Percentiles rank a stretch among this genome's conserved stretches.
These are phyloP conservation scores for Ecliptopera silaceata DNA, from an alignment of 2,888 invertebrate species.

Conservation along the genomic window DNA sequence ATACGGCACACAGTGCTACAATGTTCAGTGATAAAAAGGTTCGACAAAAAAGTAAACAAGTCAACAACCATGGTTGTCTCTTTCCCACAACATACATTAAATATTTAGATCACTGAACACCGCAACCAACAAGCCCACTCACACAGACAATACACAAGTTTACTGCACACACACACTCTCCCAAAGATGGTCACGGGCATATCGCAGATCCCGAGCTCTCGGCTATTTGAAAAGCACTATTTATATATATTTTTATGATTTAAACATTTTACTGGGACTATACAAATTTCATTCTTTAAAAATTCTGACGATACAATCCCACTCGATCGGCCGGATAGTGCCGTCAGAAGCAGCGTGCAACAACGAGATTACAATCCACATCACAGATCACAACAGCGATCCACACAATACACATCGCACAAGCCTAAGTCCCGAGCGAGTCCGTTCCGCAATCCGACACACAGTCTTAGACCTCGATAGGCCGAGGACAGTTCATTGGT, in stretches of 20 bases:
- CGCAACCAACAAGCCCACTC: background rate
- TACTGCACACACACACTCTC: conserved; percentile 11
- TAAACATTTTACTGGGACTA: conserved; percentile 2
- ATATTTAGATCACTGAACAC: conserved; percentile 6
- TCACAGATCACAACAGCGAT: background rate
- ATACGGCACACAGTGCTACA: conserved; percentile 15
- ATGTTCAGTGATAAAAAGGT: conserved; percentile 15
- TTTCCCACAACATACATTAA: background rate
- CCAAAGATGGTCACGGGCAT: background rate
- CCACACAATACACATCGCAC: conserved; percentile 15
- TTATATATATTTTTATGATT: background rate
- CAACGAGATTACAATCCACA: conserved; percentile 6
- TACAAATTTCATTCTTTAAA: background rate
- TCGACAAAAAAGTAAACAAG: background rate
- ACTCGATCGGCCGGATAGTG: too few species aligned
- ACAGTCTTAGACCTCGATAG: background rate
- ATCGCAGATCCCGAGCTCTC: conserved; percentile 1
- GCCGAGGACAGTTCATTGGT: background rate
- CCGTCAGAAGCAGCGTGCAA: background rate
- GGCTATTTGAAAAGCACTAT: conserved; percentile 3
- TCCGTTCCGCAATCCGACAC: background rate
- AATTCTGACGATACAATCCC: background rate
- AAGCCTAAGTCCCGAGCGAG: conserved; percentile 21
- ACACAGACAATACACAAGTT: background rate
- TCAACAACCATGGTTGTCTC: conserved; percentile 7